Base-by-base conservation (phyloP, 2,888 invertebrate genomes). In the Acleris cristana region DNA sequence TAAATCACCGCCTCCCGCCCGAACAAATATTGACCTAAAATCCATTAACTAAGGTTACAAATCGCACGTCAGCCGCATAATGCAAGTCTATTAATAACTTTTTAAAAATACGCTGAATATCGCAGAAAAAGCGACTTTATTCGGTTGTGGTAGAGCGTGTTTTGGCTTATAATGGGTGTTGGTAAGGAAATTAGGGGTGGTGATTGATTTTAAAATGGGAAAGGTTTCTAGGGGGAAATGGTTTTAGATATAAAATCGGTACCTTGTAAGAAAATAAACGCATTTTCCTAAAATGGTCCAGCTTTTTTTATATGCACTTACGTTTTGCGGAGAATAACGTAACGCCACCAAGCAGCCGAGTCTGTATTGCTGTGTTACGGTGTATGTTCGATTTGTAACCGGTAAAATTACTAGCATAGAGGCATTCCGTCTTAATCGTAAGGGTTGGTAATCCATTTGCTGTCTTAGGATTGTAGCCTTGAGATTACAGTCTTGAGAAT, bases 51-150 rank as follows among this genome's bases (percentile, higher is more conserved):
- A 66, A 57, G 30, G 56, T 44, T 52, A 26, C 52, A 66, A 66
- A 61, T 66, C 40, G 55, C 26, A 23, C 44, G 34, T 26, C 55
- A 16, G 16, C 23, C 8, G 14, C 52, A 34, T 44, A 61, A 66
- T 66, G 56, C 65, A 66, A 66, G 56, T 56, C 56, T 61, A 66
- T 66, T 60, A 61, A 66, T 66, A 66, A 26, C 49, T 49, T 19
- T 21, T 61, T 45, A 34, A 66, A 61, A 56, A 40, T 40, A 40
- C 14, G 40, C 14, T 4, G 14, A 40, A 14, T 14, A 4, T 2
- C 40, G 8, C 0, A 23, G 30, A 14, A 51, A 44, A 40, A 14
- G 19, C 21, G 2, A n/a, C 23, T 18, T 59, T 65, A 59, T 12
- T 3, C 0, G 1, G n/a, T 26, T 1, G 54, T 14, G 18, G 14